These are phyloP conservation scores for Tanypteryx hageni DNA, from an alignment of 2,888 invertebrate species.

Conservation along the genomic window DNA sequence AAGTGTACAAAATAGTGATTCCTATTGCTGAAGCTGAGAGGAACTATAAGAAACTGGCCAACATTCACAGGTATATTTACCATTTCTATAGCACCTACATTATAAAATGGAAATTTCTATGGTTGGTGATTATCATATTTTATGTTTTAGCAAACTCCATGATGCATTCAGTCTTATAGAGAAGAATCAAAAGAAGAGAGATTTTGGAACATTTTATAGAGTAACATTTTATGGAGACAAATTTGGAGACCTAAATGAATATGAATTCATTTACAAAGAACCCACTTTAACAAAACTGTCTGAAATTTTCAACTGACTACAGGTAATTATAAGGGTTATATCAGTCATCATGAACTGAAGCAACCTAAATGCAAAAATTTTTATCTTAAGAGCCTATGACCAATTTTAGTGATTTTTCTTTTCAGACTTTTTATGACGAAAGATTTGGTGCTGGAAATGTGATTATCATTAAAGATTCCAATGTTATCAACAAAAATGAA, in stretches of 20 bases:
- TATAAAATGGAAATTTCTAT: neutral
- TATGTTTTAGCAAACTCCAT: conserved; percentile 84
- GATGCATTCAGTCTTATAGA: conserved; percentile 95
- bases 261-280: conserved; percentile 98
- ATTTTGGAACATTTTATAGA: conserved; percentile 98
- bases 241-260: conserved; percentile 95
- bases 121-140: neutral
- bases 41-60: conserved; percentile 94
- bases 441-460: conserved; percentile 93
- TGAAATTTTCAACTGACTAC: conserved; percentile 96
- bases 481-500: conserved; percentile 88
- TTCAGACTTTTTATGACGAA: conserved; percentile 93
- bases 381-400: neutral
- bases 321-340: conserved; percentile 77
- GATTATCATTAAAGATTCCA: conserved; percentile 97
- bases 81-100: neutral
- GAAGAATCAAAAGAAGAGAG: conserved; percentile 93
- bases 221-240: conserved; percentile 98
- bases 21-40: conserved; percentile 94
- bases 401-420: conserved; percentile 67
- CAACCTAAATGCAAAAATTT: no score
- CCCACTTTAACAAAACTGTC: conserved; percentile 97
- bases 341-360: no score
- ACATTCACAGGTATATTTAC: conserved; percentile 86
- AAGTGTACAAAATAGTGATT: conserved; percentile 93